Evolutionary conservation across 2,113 vertebrate species (phyloP).

Genomic region (Machaerirhynchus nigripectus): DNA sequence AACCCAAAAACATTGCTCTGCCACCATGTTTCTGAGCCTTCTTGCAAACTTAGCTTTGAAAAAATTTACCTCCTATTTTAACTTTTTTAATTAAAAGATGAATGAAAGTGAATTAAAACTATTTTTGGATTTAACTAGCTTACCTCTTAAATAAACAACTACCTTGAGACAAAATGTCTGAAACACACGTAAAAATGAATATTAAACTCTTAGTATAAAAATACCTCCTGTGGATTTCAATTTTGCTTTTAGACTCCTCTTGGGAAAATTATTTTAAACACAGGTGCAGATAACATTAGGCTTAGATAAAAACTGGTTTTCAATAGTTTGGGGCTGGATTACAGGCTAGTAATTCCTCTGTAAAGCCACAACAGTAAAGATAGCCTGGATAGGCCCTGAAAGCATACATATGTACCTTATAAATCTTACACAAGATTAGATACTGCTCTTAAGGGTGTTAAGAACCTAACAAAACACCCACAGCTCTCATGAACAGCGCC

Average conservation of each 20-base stretch:
- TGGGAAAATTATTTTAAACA: constrained; percentile 42
- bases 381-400: background rate
- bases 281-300: constrained; percentile 5
- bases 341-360: background rate
- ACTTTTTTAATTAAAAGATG: background rate
- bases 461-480: background rate
- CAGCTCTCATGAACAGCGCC: background rate
- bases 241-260: constrained; percentile 41
- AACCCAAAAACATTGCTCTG: accelerated
- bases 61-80: background rate
- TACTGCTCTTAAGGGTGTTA: background rate
- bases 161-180: background rate
- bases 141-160: background rate
- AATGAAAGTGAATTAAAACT: background rate
- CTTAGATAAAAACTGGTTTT: constrained; percentile 15
- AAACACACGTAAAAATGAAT: background rate
- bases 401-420: background rate
- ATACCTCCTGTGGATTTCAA: constrained; percentile 40
- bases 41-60: background rate
- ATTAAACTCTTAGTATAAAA: constrained; percentile 3
- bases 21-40: background rate
- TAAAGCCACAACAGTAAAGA: constrained; percentile 14
- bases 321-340: background rate
- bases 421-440: background rate
- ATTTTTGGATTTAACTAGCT: background rate